Percentiles rank a stretch among this genome's conserved stretches.
These are phyloP conservation scores for Brachionus koreanus DNA, from an alignment of 1,140 invertebrate genomes.

Conservation along the genomic window DNA sequence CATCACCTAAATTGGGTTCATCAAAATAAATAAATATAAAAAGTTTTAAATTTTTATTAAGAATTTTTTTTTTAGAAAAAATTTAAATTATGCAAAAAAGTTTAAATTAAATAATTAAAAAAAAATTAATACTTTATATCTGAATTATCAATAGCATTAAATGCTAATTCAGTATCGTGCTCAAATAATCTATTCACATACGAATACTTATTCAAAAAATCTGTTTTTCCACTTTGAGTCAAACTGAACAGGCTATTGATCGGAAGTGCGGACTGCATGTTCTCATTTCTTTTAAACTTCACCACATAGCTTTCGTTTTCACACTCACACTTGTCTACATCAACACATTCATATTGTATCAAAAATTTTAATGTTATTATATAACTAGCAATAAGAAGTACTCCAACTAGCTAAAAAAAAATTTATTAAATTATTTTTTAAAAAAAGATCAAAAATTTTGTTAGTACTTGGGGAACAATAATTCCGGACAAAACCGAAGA, in stretches of 20 bases:
- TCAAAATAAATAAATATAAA: no score
- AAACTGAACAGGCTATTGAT: not conserved
- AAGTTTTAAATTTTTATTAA: no score
- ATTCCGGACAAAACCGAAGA: constrained; percentile 6
- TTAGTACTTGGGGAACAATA: not conserved
- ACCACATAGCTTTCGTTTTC: not conserved
- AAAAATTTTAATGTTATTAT: constrained; percentile 22
- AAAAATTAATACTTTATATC: not conserved
- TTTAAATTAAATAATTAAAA: not conserved
- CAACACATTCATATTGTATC: constrained; percentile 18
- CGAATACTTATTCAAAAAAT: not conserved
- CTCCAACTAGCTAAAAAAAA: constrained; percentile 1
- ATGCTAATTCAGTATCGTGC: not conserved
- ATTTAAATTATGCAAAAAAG: not conserved
- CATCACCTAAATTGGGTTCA: no score
- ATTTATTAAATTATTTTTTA: not conserved
- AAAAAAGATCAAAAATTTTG: not conserved
- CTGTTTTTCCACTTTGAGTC: not conserved
- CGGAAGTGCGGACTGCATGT: not conserved
- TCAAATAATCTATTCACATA: not conserved
- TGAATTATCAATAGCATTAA: not conserved
- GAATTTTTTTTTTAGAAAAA: not conserved
- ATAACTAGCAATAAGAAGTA: constrained; percentile 11
- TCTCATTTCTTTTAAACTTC: not conserved
- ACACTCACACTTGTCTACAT: not conserved